These are phyloP conservation scores for Anguilla anguilla DNA, from an alignment of 2,797 vertebrate species.

Conservation along the genomic window DNA sequence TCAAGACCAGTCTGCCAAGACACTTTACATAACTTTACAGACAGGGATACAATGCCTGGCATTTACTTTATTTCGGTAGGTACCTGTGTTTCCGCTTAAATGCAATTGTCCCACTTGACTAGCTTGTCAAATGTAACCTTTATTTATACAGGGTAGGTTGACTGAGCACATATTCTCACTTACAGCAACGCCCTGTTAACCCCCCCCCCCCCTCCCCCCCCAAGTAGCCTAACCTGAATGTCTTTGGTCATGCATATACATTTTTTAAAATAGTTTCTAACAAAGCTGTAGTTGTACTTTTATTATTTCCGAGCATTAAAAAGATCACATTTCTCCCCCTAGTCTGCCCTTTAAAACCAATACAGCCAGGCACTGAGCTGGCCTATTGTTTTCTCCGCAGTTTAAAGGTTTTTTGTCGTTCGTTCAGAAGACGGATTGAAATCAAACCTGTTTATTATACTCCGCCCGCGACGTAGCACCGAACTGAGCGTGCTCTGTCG, in stretches of 20 bases:
- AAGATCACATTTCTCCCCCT: neutral
- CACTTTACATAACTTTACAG: neutral
- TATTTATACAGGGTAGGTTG: too few species aligned
- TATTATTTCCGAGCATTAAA: neutral
- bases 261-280: neutral
- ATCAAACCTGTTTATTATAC: conserved; percentile 4
- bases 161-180: too few species aligned
- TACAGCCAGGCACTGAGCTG: neutral
- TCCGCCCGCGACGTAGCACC: neutral
- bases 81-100: neutral
- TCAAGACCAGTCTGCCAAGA: neutral
- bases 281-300: neutral
- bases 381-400: neutral
- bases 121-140: neutral
- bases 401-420: neutral
- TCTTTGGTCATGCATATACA: neutral
- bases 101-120: neutral
- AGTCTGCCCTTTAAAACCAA: neutral
- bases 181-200: too few species aligned
- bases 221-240: too few species aligned
- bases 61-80: neutral
- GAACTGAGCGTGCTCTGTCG: neutral
- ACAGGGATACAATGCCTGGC: neutral
- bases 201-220: too few species aligned
- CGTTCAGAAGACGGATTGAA: neutral